Base-by-base conservation (phyloP, 2,797 vertebrate species). In the Pseudomugil gertrudae region DNA sequence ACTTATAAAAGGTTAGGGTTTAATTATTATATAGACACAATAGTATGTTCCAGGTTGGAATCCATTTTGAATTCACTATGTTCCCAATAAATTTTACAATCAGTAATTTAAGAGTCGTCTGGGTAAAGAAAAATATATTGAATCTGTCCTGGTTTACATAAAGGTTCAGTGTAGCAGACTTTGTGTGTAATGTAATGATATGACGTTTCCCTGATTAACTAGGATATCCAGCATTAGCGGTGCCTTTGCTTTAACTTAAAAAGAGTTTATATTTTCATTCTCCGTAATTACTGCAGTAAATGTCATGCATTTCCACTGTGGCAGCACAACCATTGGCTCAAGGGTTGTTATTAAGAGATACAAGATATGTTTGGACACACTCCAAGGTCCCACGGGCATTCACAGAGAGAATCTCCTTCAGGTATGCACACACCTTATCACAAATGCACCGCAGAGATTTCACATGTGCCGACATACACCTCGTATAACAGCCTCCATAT, bases 281-380 rank as follows among this genome's bases (percentile, higher is more conserved):
- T 60, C 24, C 7, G 60, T 59, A 52, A 26, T 68, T 66, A 57
- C 53, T 40, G 57, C 47, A 38, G 43, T 14, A 50, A 63, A 47
- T 73, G 79, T 73, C 19, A 57, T 73, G 64, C 21, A 1, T 69
- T 65, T 56, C n/a, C 10, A 68, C 51, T 71, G 56, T 53, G 10
- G 19, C 35, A 72, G 60, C 19, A 21, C 27, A 1, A 45, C 61
- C 32, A 36, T 13, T 32, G 50, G 36, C 85, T 82, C 35, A 32
- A 15, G 65, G 69, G 65, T 80, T 76, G 66, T 63, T 71, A 76
- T 78, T 77, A 68, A 74, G 58, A 84, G 74, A 79, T 68, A 84
- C 66, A 55, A 75, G 67, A 72, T 48, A 51, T 76, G 78, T 86
- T 78, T 86, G 78, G 82, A 84, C 79, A 78, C 64, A 79, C 57